Percentiles rank a stretch among this genome's conserved stretches.
phyloP scores from a whole-genome alignment of 2,888 invertebrate species.

The Trachelus troglodyta region DNA sequence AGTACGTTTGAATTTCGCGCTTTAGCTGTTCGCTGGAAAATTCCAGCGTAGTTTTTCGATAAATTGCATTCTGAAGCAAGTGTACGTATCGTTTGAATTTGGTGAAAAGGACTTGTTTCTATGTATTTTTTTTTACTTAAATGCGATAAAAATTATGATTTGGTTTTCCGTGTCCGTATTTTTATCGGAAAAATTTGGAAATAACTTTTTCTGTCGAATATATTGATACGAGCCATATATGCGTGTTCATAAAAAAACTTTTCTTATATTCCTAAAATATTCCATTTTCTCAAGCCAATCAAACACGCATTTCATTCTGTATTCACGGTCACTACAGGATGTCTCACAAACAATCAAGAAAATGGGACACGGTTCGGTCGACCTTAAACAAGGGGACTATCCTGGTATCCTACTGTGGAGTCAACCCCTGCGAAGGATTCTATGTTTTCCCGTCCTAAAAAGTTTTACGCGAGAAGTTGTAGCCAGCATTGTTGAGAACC shows the following conservation, averaged over 20 bases:
- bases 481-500: neutral
- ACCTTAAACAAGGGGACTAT: neutral
- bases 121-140: neutral
- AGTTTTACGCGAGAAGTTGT: neutral
- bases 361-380: neutral
- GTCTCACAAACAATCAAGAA: neutral
- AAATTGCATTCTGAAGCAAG: neutral
- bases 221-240: neutral
- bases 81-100: neutral
- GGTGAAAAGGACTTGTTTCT: no score
- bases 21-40: neutral
- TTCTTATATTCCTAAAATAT: neutral
- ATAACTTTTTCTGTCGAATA: neutral
- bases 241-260: neutral
- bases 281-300: neutral
- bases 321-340: neutral
- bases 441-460: neutral
- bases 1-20: neutral
- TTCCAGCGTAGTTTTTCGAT: neutral
- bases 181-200: neutral
- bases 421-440: neutral
- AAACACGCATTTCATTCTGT: neutral
- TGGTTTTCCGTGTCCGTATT: neutral
- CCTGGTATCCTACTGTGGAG: neutral
- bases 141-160: no score